Conservation (phyloP, 2,797 vertebrate genomes). For the Danio kyathit region DNA sequence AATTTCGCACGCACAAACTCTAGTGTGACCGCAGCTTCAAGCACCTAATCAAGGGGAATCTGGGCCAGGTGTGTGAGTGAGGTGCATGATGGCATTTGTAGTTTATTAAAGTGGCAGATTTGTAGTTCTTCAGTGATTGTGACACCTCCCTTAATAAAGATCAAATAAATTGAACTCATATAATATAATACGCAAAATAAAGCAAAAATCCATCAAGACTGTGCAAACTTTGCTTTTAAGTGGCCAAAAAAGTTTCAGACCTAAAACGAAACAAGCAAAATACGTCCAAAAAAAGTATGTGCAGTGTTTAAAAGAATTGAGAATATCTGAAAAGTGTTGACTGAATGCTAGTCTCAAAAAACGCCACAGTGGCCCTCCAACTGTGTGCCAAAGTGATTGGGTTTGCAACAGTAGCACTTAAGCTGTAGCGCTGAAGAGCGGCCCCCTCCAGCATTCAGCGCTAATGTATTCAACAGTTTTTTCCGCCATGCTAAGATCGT, state of each 20-base stretch:
- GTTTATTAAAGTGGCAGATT: too few relatives aligned
- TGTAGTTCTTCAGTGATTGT: too few relatives aligned
- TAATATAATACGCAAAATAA: background rate
- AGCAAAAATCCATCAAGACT: background rate
- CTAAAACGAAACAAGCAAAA: constrained; percentile 4
- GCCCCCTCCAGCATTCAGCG: constrained; percentile 43
- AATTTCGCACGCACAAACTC: too few relatives aligned
- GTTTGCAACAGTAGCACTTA: constrained; percentile 49
- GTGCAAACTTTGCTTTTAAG: background rate
- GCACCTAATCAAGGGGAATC: too few relatives aligned
- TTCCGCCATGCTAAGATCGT: constrained; percentile 36
- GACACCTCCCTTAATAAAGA: too few relatives aligned
- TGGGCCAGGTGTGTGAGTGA: too few relatives aligned
- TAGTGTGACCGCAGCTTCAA: too few relatives aligned
- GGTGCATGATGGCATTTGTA: too few relatives aligned
- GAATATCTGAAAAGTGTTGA: constrained; percentile 40
- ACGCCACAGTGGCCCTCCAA: constrained; percentile 31
- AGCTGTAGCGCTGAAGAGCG: constrained; percentile 33
- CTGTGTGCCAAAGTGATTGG: constrained; percentile 51
- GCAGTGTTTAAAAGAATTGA: constrained; percentile 40
- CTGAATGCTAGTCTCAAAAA: constrained; percentile 47
- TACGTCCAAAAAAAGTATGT: constrained; percentile 15
- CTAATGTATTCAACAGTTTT: constrained; percentile 54
- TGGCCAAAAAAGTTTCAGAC: constrained; percentile 7
- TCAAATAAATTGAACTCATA: too few relatives aligned